Evolutionary conservation across 2,888 invertebrate genomes (phyloP).

Genomic region (Parascotia fuliginaria): DNA sequence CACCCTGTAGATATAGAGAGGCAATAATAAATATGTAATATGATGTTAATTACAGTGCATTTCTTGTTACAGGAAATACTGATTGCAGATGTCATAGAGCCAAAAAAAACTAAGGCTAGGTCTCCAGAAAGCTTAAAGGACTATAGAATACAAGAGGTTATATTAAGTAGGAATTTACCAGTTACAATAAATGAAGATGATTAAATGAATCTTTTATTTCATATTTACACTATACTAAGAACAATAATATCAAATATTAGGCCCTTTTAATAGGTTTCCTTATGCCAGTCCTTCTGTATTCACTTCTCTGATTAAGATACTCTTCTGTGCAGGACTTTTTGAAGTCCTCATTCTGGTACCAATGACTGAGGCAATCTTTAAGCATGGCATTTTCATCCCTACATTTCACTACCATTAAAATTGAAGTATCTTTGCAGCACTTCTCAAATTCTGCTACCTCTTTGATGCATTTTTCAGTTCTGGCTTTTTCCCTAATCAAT

Average conservation of each 20-base stretch:
- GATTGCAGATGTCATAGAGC: conserved; percentile 85
- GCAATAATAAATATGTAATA: no score
- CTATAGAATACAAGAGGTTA: conserved; percentile 87
- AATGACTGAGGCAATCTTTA: conserved; percentile 89
- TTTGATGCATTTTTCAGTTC: conserved; percentile 90
- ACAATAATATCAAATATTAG: conserved; percentile 43
- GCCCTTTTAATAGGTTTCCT: conserved; percentile 83
- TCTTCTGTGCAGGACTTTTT: conserved; percentile 90
- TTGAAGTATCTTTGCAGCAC: conserved; percentile 89
- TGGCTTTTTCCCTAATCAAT: conserved; percentile 93
- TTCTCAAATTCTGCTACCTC: conserved; percentile 90
- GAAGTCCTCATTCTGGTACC: conserved; percentile 93
- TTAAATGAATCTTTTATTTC: conserved; percentile 49
- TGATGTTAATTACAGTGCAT: no score
- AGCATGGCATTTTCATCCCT: conserved; percentile 89
- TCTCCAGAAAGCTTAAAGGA: conserved; percentile 81
- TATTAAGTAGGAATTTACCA: conserved; percentile 86
- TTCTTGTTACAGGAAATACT: conserved; percentile 87
- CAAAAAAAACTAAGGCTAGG: conserved; percentile 55
- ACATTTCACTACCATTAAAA: conserved; percentile 91
- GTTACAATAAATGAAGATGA: conserved; percentile 74
- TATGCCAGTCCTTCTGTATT: conserved; percentile 93
- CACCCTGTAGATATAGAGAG: no score
- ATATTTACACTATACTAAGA: conserved; percentile 57
- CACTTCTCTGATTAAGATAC: conserved; percentile 92